Evolutionary conservation across 2,113 vertebrate species (phyloP).

Genomic region (Meles meles): DNA sequence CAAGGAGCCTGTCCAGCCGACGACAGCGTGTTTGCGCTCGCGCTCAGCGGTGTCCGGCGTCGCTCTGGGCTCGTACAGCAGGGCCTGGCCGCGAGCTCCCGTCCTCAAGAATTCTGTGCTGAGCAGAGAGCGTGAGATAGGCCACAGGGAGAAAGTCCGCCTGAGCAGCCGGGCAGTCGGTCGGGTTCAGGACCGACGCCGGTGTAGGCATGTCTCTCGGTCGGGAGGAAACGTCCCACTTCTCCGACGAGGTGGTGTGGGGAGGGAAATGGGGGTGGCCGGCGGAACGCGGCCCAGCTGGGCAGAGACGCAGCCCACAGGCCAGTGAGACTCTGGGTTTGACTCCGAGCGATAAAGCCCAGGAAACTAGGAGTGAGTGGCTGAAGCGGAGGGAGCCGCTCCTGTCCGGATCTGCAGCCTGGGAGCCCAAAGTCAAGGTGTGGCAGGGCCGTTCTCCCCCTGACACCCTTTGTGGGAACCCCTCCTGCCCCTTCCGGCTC

Average conservation of each 20-base stretch:
- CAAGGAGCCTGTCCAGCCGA: background rate
- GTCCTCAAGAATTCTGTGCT: no score
- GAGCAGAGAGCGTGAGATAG: no score
- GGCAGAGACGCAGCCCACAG: background rate
- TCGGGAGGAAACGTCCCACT: no score
- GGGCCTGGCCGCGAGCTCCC: background rate
- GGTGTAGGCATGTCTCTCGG: rapidly evolving
- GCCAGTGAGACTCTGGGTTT: no score
- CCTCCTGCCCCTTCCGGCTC: background rate
- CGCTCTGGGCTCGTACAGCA: background rate
- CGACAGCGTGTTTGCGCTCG: background rate
- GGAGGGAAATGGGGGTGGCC: background rate
- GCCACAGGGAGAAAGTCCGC: no score
- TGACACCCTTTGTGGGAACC: no score
- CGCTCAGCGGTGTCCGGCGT: no score
- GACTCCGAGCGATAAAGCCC: background rate
- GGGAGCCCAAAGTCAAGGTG: background rate
- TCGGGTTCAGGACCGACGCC: rapidly evolving
- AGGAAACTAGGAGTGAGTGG: rapidly evolving
- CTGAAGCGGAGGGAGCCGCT: no score
- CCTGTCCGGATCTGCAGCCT: background rate
- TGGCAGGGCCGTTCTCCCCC: background rate
- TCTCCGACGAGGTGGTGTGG: background rate
- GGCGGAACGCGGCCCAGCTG: background rate
- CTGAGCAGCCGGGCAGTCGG: no score